A percentile compares a stretch with the other conserved stretches of the same genome.
Conservation (phyloP, 2,113 vertebrate genomes). For the Tapirus terrestris region DNA sequence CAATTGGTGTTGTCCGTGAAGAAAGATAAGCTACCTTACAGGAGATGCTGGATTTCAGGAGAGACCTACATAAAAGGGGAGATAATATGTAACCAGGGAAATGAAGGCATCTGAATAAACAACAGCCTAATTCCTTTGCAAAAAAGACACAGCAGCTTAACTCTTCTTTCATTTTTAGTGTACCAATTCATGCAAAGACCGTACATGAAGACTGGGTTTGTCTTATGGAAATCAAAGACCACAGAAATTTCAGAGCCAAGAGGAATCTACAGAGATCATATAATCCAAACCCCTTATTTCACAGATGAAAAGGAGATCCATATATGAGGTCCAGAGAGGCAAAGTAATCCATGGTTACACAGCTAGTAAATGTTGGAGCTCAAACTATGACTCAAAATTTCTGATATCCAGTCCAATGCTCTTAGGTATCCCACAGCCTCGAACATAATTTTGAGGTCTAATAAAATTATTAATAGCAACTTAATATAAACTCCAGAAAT, state of each 20-base stretch:
- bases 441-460: neutral
- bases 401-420: neutral
- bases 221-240: neutral
- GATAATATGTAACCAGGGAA: neutral
- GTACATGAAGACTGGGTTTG: neutral
- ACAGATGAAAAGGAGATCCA: conserved; percentile 5
- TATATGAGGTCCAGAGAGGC: neutral
- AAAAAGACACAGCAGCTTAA: neutral
- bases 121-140: neutral
- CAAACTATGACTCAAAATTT: neutral
- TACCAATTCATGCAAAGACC: neutral
- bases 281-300: neutral
- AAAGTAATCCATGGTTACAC: neutral
- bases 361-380: neutral
- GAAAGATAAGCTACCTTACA: neutral
- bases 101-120: neutral
- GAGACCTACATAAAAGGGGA: neutral
- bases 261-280: neutral
- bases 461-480: neutral
- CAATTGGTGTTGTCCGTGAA: neutral
- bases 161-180: neutral
- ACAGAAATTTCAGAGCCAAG: neutral
- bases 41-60: neutral
- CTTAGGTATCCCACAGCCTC: neutral
- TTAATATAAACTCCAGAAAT: conserved; percentile 10